phyloP scores from a whole-genome alignment of 2,797 vertebrate genomes.

The Leptatherina wallacei region DNA sequence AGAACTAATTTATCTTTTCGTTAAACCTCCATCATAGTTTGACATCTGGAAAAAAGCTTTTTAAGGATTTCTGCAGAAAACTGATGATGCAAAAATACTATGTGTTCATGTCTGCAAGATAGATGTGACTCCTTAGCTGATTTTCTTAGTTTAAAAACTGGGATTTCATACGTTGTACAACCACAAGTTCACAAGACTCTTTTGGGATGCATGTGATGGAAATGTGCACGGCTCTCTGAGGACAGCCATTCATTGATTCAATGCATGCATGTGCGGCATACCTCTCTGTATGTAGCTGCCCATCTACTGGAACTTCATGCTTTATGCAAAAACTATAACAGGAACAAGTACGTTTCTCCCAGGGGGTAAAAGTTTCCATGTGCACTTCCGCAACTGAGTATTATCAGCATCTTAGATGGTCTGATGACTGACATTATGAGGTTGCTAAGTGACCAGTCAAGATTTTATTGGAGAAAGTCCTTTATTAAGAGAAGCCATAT shows the following conservation, averaged over 20 bases:
- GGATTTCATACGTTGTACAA: too few relatives aligned
- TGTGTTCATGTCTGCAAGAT: too few relatives aligned
- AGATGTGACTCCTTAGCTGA: neutral
- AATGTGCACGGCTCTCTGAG: neutral
- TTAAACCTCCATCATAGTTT: neutral
- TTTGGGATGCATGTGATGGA: neutral
- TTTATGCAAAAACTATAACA: neutral
- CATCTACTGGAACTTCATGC: neutral
- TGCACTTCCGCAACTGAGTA: neutral
- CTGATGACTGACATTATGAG: neutral
- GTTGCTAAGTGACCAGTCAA: neutral
- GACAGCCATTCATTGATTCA: neutral
- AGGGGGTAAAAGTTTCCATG: neutral
- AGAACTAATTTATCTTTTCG: neutral
- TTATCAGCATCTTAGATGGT: neutral
- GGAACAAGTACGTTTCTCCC: neutral
- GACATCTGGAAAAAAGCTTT: neutral
- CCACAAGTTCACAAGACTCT: too few relatives aligned
- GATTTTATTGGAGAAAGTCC: neutral
- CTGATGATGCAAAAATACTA: neutral
- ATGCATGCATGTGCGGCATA: too few relatives aligned
- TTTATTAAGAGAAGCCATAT: neutral
- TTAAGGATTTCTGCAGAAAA: neutral
- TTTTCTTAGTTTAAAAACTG: too few relatives aligned
- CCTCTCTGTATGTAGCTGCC: neutral